Evolutionary conservation across 2,888 invertebrate genomes (phyloP).

Genomic region (Patella ulyssiponensis): DNA sequence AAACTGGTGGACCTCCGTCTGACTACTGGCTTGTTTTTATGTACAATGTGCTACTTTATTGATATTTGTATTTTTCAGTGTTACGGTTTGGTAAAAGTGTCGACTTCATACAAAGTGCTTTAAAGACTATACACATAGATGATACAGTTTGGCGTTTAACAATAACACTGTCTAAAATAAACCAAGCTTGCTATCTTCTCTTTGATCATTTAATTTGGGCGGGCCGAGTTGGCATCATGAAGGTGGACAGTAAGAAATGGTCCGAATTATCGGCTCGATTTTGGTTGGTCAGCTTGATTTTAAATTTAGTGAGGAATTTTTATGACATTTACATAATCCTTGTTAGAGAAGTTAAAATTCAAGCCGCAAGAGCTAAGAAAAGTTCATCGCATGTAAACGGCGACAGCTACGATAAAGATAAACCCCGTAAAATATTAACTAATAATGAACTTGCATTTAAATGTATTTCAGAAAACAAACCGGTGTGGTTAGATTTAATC

Average conservation of each 20-base stretch:
- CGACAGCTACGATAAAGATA: conserved; percentile 75
- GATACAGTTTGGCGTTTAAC: conserved; percentile 81
- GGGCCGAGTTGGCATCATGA: conserved; percentile 73
- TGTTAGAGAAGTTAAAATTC: conserved; percentile 41
- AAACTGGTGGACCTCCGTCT: too few relatives aligned
- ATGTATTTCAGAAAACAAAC: conserved; percentile 53
- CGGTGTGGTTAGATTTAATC: conserved; percentile 83
- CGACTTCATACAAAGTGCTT: conserved; percentile 84
- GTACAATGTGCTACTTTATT: background rate
- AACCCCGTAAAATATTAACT: conserved; percentile 6
- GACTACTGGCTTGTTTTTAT: too few relatives aligned
- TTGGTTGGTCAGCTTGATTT: conserved; percentile 86
- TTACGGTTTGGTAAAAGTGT: conserved; percentile 87
- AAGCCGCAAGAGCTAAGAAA: conserved; percentile 34
- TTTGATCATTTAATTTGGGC: conserved; percentile 92
- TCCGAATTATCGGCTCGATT: conserved; percentile 77
- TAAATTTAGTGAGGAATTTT: conserved; percentile 86
- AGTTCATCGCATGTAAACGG: conserved; percentile 47
- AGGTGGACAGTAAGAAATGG: conserved; percentile 84
- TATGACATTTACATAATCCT: conserved; percentile 77
- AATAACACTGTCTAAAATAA: conserved; percentile 84
- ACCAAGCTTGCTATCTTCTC: conserved; percentile 84
- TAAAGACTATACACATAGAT: conserved; percentile 82
- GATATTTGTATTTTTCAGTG: conserved; percentile 76
- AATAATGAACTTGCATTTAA: conserved; percentile 34